Conservation (phyloP, 1,140 invertebrate genomes). For the Drosophila mojavensis region DNA sequence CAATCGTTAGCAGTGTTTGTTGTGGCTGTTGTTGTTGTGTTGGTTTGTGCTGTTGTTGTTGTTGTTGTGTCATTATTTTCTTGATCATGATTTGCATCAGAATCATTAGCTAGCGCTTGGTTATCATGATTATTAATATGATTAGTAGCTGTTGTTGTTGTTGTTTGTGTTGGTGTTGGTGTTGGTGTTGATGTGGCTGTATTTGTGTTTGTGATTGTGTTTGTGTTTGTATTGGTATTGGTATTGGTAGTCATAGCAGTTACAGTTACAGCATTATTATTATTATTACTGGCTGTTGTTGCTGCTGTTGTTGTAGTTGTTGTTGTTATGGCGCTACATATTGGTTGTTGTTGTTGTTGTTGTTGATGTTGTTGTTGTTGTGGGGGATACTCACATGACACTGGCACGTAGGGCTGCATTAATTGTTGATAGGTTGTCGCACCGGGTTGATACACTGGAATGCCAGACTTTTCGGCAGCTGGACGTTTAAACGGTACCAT, state of each 20-base stretch:
- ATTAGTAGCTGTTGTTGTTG: constrained; percentile 52
- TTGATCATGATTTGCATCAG: constrained; percentile 37
- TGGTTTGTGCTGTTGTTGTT: constrained; percentile 38
- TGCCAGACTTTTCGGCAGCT: constrained; percentile 96
- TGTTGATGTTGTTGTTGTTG: constrained; percentile 71
- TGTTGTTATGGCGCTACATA: constrained; percentile 68
- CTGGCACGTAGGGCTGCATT: constrained; percentile 97
- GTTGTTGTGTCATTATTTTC: constrained; percentile 23
- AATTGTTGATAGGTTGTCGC: constrained; percentile 96
- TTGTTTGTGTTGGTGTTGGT: constrained; percentile 30
- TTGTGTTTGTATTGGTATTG: constrained; percentile 47
- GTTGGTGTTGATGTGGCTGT: constrained; percentile 46
- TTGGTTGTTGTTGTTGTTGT: constrained; percentile 67
- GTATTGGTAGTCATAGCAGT: constrained; percentile 70
- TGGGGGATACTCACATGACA: constrained; percentile 94
- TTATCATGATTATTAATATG: constrained; percentile 41
- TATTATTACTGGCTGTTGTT: constrained; percentile 73
- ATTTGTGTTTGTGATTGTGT: constrained; percentile 47
- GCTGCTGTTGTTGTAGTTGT: constrained; percentile 73
- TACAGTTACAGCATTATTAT: constrained; percentile 57
- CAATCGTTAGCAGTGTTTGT: constrained; percentile 66
- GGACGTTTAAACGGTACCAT: constrained; percentile 97
- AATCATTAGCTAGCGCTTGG: constrained; percentile 37
- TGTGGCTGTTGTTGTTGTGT: constrained; percentile 56
- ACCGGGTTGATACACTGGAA: constrained; percentile 97